Conservation (phyloP, 2,797 vertebrate genomes). For the Paguma larvata region DNA sequence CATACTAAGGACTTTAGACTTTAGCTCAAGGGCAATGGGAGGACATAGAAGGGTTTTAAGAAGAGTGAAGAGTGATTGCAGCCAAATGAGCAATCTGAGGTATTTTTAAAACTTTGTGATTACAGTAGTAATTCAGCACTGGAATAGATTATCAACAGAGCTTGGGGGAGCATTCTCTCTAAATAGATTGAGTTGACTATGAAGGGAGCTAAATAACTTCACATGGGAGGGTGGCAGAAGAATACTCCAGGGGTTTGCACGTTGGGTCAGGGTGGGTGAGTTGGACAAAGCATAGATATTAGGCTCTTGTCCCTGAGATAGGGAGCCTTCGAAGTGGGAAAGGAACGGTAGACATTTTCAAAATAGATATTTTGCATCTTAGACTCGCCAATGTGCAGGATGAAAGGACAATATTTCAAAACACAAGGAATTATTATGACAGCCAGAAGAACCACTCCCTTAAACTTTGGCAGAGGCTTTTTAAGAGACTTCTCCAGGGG, state of each 20-base stretch:
- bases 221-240: conserved; percentile 51
- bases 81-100: conserved; percentile 51
- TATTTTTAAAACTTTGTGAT: conserved; percentile 72
- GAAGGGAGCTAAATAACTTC: conserved; percentile 71
- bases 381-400: not conserved
- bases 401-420: not conserved
- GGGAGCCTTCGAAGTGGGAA: not conserved
- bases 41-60: not conserved
- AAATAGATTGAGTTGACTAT: conserved; percentile 66
- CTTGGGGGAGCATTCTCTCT: conserved; percentile 7
- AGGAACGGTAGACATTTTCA: not conserved
- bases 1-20: not conserved
- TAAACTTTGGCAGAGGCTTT: not conserved
- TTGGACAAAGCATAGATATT: not conserved
- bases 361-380: not conserved
- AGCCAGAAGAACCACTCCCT: not conserved
- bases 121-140: conserved; percentile 57
- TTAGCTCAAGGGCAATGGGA: not conserved
- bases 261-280: not conserved
- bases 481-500: not conserved
- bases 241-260: conserved; percentile 34
- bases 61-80: conserved; percentile 14
- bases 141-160: conserved; percentile 61
- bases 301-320: not conserved
- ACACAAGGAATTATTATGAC: not conserved